A percentile compares a stretch with the other conserved stretches of the same genome.
phyloP scores from a whole-genome alignment of 2,888 invertebrate genomes.

The Platycheirus rosarum region DNA sequence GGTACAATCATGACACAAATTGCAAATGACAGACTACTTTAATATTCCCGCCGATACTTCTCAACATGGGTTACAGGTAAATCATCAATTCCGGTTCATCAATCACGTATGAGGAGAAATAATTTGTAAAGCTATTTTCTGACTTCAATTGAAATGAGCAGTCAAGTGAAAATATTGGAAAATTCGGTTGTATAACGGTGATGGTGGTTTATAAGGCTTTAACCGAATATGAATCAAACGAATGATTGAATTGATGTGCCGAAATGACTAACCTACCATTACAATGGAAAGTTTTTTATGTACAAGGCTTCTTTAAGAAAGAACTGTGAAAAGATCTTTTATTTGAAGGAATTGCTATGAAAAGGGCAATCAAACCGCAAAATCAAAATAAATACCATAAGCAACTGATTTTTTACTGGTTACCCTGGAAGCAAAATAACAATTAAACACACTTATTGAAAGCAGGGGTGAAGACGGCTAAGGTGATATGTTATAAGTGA shows the following conservation, averaged over 20 bases:
- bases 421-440: no score
- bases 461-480: no score
- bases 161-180: slow-evolving; percentile 20
- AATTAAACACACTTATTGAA: no score
- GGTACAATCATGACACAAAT: slow-evolving; percentile 30
- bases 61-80: slow-evolving; percentile 31
- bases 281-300: background rate
- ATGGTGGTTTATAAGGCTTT: slow-evolving; percentile 1
- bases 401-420: no score
- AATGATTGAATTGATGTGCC: background rate
- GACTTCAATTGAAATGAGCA: slow-evolving; percentile 26
- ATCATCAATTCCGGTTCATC: slow-evolving; percentile 45
- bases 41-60: slow-evolving; percentile 37
- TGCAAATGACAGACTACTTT: slow-evolving; percentile 39
- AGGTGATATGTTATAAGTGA: no score
- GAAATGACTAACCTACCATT: background rate
- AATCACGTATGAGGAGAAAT: slow-evolving; percentile 33
- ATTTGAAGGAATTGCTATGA: no score
- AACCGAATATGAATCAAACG: background rate
- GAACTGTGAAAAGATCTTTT: no score
- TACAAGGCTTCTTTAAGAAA: no score
- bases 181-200: background rate
- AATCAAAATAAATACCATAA: no score
- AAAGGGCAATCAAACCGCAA: no score
- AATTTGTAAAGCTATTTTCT: slow-evolving; percentile 34